Evolutionary conservation across 2,888 invertebrate genomes (phyloP), one percentile per base, ranked within the genome.

Genomic region (Shargacucullia verbasci): DNA sequence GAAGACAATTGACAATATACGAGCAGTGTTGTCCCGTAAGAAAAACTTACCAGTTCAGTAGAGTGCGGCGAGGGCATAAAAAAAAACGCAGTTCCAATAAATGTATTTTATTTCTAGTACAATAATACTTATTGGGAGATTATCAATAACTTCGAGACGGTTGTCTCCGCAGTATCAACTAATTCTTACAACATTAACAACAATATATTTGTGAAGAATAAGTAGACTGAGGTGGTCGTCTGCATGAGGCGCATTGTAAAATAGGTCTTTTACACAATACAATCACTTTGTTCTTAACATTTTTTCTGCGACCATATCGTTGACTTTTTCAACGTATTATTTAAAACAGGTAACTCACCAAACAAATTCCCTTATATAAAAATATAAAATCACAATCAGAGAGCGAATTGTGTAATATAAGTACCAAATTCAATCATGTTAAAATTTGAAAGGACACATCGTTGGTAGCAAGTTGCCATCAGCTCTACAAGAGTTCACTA

Each of bases 31-130:
- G 75, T 35, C 10, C 49, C 9, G n/a, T 52, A 54, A 46, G 14
- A 40, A 48, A 48, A 59, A 40, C 11, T 41, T 14, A 8, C 8
- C 9, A 47, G 10, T 12, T n/a, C 20, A 2, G 1, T 27, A 37
- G 38, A 8, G 27, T 34, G 20, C 13, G 13, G 39, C 29, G 48
- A 57, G 33, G 57, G 76, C 6, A 75, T 73, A 72, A 81, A 81
- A 84, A 55, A 20, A 48, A 6, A 1, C 7, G 2, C 35, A 31
- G n/a, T 50, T 84, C 86, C 86, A 87, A 84, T 90, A 91, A 88
- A 88, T 89, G 87, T 82, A 61, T 74, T 91, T 89, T 90, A 90
- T 88, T 89, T 82, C 86, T 89, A 89, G 79, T 82, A 77, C 61
- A 80, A 76, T 86, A 87, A 86, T 88, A 88, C 81, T 86, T 83